Evolutionary conservation across 1,140 invertebrate genomes (phyloP), one percentile per base, ranked within the genome.

Genomic region (Apolygus lucorum): DNA sequence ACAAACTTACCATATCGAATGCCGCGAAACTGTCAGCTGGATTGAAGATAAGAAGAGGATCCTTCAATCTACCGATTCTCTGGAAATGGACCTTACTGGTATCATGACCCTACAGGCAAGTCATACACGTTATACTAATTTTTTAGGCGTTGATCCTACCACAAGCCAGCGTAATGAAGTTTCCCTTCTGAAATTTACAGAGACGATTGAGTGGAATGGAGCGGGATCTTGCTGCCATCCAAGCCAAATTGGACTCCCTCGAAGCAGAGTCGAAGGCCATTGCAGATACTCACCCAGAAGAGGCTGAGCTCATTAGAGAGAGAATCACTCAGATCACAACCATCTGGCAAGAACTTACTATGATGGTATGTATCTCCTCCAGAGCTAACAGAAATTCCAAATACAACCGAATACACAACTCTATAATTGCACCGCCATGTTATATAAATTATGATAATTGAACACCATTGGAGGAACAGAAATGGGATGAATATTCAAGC

Each of bases 1-100:
- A 17, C 97, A 99, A 82, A 99, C 96, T 29, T 99, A 98, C 92
- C 95, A 99, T 77, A 99, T 99, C 81, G 98, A 99, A 80, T 98
- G 96, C 77, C 89, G 96, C 74, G 97, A 99, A 82, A 99, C 96
- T 0, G 92, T 97, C 27, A 90, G 94, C 0, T 99, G 98, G 98
- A 99, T 99, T 78, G 95, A 98, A 82, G 98, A 99, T 78, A 99
- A 99, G 84, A 96, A 96, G 74, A 86, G 96, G 74, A 93, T 99
- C 73, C 84, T 99, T 13, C 94, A 98, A 77, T 91, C 94, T 71
- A 98, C 95, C 2, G 85, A 87, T 71, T 67, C 64, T 75, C 80
- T 99, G 71, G 94, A 96, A 78, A 98, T 98, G 90, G 93, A 96
- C 79, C 81, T 96, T 64, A 93, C 92, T 63, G 92, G 95, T 69